phyloP scores from a whole-genome alignment of 2,797 vertebrate genomes.

The Pyrocephalus nanus region DNA sequence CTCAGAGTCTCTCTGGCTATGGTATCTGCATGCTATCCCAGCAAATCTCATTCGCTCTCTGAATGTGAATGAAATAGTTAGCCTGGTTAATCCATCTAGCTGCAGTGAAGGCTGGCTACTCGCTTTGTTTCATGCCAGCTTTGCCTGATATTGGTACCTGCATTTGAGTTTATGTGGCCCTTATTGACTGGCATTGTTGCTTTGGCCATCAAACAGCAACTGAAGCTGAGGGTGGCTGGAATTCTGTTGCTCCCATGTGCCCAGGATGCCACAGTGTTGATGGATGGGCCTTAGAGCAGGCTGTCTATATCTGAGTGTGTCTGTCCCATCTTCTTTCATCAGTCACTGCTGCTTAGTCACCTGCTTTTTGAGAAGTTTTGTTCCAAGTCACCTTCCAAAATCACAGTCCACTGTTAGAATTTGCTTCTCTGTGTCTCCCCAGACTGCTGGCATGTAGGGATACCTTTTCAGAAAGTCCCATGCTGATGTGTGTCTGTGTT shows the following conservation, averaged over 20 bases:
- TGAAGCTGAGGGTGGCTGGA: not conserved
- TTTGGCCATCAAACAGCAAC: not conserved
- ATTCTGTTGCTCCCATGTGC: rapidly evolving
- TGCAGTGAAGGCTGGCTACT: not conserved
- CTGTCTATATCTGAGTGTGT: not conserved
- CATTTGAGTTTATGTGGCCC: not conserved
- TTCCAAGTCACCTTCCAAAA: not conserved
- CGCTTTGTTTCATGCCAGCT: not conserved
- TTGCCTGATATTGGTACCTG: not conserved
- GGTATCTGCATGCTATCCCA: not conserved
- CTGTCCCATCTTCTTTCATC: not conserved
- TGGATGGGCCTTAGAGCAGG: not conserved
- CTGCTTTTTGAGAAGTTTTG: not conserved
- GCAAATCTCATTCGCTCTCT: not conserved
- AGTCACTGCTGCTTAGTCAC: not conserved
- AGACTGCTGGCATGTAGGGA: not conserved
- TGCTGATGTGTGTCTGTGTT: not conserved
- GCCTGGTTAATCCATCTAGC: not conserved
- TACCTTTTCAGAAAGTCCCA: not conserved
- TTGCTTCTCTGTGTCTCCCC: not conserved
- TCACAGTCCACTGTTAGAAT: not conserved
- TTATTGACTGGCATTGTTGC: not conserved
- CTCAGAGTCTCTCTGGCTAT: not conserved
- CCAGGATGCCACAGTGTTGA: not conserved
- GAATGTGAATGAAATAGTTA: not conserved